A percentile compares a stretch with the other conserved stretches of the same genome.
phyloP scores from a whole-genome alignment of 2,797 vertebrate genomes.

The Chaunax sp. region DNA sequence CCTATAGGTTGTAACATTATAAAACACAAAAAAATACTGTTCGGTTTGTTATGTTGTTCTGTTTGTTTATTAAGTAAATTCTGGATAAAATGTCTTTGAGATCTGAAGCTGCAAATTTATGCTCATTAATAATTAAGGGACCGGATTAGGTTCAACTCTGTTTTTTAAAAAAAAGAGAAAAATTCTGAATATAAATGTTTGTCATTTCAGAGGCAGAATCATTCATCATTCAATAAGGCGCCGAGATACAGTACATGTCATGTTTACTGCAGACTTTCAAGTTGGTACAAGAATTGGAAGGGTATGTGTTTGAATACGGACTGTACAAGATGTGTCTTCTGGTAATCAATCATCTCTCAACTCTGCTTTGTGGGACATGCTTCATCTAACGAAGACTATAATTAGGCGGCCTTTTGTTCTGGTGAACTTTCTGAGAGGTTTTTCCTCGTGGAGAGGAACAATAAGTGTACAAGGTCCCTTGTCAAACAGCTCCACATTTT shows the following conservation, averaged over 20 bases:
- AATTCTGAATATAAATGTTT: constrained; percentile 35
- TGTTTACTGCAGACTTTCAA: constrained; percentile 17
- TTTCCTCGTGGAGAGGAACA: constrained; percentile 71
- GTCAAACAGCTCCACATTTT: constrained; percentile 63
- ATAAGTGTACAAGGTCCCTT: constrained; percentile 65
- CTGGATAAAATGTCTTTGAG: constrained; percentile 2
- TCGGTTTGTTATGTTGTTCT: background rate
- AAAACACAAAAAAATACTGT: background rate
- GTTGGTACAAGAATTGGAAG: constrained; percentile 33
- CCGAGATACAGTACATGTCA: constrained; percentile 40
- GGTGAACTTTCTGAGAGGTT: constrained; percentile 55
- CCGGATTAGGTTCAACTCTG: background rate
- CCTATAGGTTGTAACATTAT: background rate
- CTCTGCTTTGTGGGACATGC: constrained; percentile 54
- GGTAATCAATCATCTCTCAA: constrained; percentile 70
- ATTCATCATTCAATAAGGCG: constrained; percentile 49
- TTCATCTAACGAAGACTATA: constrained; percentile 70
- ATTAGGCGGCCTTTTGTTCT: constrained; percentile 64
- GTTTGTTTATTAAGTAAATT: background rate
- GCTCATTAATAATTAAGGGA: constrained; percentile 21
- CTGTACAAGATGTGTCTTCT: constrained; percentile 42
- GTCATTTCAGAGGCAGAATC: constrained; percentile 31
- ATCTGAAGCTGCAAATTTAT: no score
- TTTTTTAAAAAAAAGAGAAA: constrained; percentile 5
- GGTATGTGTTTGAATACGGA: constrained; percentile 47